Evolutionary conservation across 2,113 vertebrate genomes (phyloP).

Genomic region (Phyllopteryx taeniolatus): DNA sequence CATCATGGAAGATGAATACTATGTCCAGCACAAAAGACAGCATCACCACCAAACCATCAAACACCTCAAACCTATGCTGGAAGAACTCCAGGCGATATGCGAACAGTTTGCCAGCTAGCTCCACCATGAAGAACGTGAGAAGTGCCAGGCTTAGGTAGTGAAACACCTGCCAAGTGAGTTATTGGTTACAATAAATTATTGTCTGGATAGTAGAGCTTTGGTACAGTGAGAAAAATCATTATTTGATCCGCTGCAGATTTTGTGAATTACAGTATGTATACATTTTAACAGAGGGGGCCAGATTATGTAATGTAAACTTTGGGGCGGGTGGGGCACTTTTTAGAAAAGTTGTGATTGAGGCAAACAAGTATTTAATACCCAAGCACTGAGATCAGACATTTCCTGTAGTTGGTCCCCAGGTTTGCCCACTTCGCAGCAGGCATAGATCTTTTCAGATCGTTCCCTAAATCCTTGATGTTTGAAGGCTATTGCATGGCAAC

Average conservation of each 20-base stretch:
- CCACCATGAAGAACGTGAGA: slow-evolving; percentile 87
- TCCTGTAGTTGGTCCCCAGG: too few species aligned
- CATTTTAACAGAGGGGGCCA: neutral
- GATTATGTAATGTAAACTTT: neutral
- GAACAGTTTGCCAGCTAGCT: slow-evolving; percentile 84
- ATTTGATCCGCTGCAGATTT: neutral
- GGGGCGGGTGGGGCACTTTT: too few species aligned
- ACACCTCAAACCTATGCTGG: slow-evolving; percentile 92
- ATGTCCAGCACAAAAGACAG: slow-evolving; percentile 89
- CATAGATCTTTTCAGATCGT: neutral
- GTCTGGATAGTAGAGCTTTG: neutral
- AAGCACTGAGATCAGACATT: too few species aligned
- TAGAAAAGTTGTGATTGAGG: neutral
- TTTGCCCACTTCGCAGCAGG: too few species aligned
- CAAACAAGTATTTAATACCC: too few species aligned
- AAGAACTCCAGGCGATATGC: slow-evolving; percentile 88
- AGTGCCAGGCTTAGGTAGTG: slow-evolving; percentile 88
- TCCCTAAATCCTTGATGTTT: neutral
- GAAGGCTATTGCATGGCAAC: neutral
- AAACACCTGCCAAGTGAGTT: slow-evolving; percentile 76
- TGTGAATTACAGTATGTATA: neutral
- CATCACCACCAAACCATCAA: slow-evolving; percentile 83
- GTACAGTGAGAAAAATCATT: neutral
- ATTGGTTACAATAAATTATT: neutral
- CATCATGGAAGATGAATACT: slow-evolving; percentile 79